Conservation (phyloP, 2,113 vertebrate species). For the Lagopus leucura region DNA sequence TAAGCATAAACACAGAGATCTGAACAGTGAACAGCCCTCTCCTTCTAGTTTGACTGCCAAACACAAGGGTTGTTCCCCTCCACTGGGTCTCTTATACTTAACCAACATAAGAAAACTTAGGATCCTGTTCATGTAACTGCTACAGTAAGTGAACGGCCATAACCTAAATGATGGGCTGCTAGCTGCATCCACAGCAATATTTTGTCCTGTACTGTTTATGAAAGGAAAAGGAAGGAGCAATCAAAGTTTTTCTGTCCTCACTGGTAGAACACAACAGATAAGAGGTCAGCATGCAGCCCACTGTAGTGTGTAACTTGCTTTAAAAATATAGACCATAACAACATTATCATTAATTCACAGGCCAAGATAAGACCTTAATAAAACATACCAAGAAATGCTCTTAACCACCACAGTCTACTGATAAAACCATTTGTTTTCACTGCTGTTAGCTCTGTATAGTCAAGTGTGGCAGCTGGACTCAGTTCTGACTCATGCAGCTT, state of each 20-base stretch:
- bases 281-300: background rate
- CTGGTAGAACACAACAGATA: background rate
- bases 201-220: background rate
- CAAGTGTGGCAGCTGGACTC: constrained; percentile 38
- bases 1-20: background rate
- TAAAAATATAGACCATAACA: background rate
- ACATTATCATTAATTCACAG: background rate
- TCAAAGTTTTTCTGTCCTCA: background rate
- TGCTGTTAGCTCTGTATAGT: background rate
- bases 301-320: background rate
- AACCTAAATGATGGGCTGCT: background rate
- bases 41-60: background rate
- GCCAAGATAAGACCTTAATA: background rate
- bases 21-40: background rate
- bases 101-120: background rate
- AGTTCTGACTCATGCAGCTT: constrained; percentile 29
- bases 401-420: background rate
- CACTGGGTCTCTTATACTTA: background rate
- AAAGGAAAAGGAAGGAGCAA: background rate
- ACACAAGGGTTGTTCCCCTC: background rate
- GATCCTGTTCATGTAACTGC: background rate
- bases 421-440: background rate
- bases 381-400: background rate
- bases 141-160: background rate
- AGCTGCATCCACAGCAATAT: background rate